These are phyloP conservation scores for Horisme vitalbata DNA, from an alignment of 2,888 invertebrate species.

Conservation along the genomic window DNA sequence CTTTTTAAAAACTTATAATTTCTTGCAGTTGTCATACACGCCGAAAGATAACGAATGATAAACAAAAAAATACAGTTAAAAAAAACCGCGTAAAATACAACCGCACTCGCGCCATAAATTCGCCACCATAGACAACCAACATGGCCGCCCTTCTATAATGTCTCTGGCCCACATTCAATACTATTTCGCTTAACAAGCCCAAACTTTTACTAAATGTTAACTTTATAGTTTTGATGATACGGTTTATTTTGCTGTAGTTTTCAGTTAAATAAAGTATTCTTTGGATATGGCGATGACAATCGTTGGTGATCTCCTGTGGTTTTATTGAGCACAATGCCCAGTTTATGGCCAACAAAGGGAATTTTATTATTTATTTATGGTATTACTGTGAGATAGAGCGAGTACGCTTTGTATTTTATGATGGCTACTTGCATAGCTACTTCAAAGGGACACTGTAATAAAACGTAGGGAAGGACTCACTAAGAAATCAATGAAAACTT, in stretches of 20 bases:
- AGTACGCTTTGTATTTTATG: conserved; percentile 5
- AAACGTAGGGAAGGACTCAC: too few species aligned
- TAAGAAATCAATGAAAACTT: too few species aligned
- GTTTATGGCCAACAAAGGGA: conserved; percentile 39
- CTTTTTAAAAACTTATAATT: too few species aligned
- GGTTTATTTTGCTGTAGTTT: conserved; percentile 31
- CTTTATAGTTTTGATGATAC: conserved; percentile 25
- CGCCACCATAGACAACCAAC: conserved; percentile 69
- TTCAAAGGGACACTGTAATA: too few species aligned
- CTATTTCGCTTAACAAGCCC: conserved; percentile 41
- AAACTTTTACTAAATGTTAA: conserved; percentile 12
- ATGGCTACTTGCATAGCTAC: too few species aligned
- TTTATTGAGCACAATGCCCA: conserved; percentile 55
- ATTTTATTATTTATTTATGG: conserved; percentile 38
- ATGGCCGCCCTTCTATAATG: conserved; percentile 71
- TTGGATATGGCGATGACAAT: conserved; percentile 59
- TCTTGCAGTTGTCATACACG: too few species aligned
- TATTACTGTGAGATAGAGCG: conserved; percentile 13
- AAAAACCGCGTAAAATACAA: conserved; percentile 59
- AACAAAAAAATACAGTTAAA: conserved; percentile 36
- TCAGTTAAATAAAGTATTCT: conserved; percentile 40
- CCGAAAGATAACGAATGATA: conserved; percentile 13
- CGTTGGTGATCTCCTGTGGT: conserved; percentile 54
- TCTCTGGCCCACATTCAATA: conserved; percentile 61
- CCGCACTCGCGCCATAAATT: conserved; percentile 65